Base-by-base conservation (phyloP, 2,113 vertebrate genomes). In the Cinclus mexicanus region DNA sequence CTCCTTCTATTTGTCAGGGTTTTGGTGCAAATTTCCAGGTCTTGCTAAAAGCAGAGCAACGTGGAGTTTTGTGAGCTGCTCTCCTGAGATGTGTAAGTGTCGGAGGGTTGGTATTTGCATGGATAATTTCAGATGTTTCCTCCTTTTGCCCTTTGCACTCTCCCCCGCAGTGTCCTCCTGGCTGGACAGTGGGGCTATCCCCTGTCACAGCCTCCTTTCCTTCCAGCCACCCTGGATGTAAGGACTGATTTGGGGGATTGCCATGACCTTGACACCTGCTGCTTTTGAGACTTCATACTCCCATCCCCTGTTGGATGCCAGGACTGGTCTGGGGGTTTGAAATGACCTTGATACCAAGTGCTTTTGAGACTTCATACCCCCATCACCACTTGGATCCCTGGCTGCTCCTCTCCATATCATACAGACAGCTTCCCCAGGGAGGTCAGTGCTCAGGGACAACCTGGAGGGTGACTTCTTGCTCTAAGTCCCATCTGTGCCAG, bases 201-300 rank as follows among this genome's bases (percentile, higher is more conserved):
- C 71, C 4, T 44, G 13, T 6, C 61, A 28, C 19, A 15, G 25
- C 37, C 39, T 21, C 23, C 20, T 57, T 49, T 37, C 46, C 74
- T 75, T 79, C 39, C 39, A 74, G 15, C 53, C 56, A 17, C 31
- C 33, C 28, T 77, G 60, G 17, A 69, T 19, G 9, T 18, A 12
- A 47, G 69, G 12, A 22, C 14, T 74, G 19, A 18, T 57, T 22
- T 44, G 9, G 20, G 28, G 61, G 14, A 2, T 53, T 57, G 19
- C 28, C 39, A 18, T 14, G 53, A 63, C 39, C 19, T 87, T 0
- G 0, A 2, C 16, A 11, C 14, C 31, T 13, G 26, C 1, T 69
- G 9, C 23, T 77, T 28, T 60, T 64, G 55, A 23, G 18, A 37
- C 20, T 80, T 72, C 15, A 23, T 7, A 11, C 4, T 12, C 18